Evolutionary conservation across 2,797 vertebrate genomes (phyloP), one percentile per base, ranked within the genome.

Genomic region (Enoplosus armatus): DNA sequence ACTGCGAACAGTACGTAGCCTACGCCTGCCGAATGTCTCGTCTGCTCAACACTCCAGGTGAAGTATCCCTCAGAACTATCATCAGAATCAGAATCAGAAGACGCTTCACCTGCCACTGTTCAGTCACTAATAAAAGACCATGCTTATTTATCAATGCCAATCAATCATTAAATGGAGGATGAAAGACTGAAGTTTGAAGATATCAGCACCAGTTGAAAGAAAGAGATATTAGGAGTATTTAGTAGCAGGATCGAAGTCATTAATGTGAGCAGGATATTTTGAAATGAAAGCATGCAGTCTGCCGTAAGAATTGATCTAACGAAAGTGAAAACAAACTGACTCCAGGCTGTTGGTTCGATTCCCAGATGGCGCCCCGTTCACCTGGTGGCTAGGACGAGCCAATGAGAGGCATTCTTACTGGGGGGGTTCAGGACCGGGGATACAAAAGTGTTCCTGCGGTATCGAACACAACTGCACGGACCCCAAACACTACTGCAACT

Each of bases 371-470:
- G 93, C 90, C 27, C 97, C 98, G 0, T 98, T 96, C 5, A 96
- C 96, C 4, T 99, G 97, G 97, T 99, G 98, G 98, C 95, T 98
- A 16, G 98, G 98, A 78, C 95, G 94, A 91, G 96, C 95, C 90
- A 98, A 97, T 11, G 97, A 99, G 91, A 97, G 95, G 77, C 98
- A 99, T 78, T 96, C 94, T 82, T 99, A 99, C 60, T 99, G 98
- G 98, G 98, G 98, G 0, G 98, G 98, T 26, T 99, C 98, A 0
- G 97, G 96, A 50, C 98, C 98, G 0, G 98, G 98, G 0, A 97
- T 99, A 68, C 98, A 98, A 77, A 99, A 99, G 85, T 99, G 98
- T 43, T 96, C 97, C 63, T 99, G 98, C 0, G 98, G 98, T 26
- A 99, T 99, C 1, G 96, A 98, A 55, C 96, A 97, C 67, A 99